These are phyloP conservation scores for Tachycineta bicolor DNA, from an alignment of 2,113 vertebrate species.

Conservation along the genomic window DNA sequence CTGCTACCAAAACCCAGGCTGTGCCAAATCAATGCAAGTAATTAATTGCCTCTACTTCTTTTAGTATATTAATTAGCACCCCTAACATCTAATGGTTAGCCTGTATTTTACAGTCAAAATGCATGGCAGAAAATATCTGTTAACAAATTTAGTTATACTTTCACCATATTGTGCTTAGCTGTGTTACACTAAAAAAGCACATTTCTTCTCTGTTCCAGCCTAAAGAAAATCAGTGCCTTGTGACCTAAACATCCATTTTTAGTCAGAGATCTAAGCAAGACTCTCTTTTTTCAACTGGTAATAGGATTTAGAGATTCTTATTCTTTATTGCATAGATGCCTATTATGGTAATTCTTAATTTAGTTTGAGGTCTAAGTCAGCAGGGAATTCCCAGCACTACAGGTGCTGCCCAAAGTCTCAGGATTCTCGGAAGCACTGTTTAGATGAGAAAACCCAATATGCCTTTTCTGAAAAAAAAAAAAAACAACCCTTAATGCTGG, in stretches of 20 bases:
- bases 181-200: neutral
- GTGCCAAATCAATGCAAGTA: neutral
- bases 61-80: neutral
- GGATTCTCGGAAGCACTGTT: neutral
- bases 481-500: neutral
- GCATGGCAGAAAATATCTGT: neutral
- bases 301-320: neutral
- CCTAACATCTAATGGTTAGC: neutral
- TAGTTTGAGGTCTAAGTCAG: neutral
- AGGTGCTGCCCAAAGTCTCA: neutral
- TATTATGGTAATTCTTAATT: neutral
- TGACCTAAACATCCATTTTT: neutral
- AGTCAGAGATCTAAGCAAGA: neutral
- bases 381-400: neutral
- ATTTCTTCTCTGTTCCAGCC: neutral
- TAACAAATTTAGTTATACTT: neutral
- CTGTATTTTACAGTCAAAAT: neutral
- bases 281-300: neutral
- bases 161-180: rapidly evolving
- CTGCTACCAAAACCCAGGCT: rapidly evolving
- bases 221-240: neutral
- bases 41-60: neutral
- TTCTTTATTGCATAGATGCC: neutral
- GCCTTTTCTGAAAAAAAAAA: neutral
- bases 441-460: neutral